These are phyloP conservation scores for Parascotia fuliginaria DNA, from an alignment of 2,888 invertebrate species.

Conservation along the genomic window DNA sequence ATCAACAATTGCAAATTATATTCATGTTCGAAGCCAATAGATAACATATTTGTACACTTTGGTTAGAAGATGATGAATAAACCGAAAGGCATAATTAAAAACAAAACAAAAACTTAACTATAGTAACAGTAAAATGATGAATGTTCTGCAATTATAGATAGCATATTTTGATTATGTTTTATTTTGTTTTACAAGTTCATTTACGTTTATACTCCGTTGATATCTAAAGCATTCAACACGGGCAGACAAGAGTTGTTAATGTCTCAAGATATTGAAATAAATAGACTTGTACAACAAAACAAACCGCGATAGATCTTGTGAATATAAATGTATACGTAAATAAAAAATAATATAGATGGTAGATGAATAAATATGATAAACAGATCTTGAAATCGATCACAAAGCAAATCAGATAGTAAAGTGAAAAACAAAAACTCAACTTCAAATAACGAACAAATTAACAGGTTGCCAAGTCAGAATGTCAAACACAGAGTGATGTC, in stretches of 20 bases:
- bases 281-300: neutral
- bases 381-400: no score
- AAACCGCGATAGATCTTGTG: neutral
- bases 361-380: no score
- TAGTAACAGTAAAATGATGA: no score
- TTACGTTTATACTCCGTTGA: no score
- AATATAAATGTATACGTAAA: neutral
- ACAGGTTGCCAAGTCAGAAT: neutral
- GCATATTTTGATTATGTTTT: no score
- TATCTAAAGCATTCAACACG: neutral
- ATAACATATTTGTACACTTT: neutral
- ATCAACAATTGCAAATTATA: constrained; percentile 33
- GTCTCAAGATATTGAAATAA: neutral
- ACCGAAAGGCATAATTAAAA: neutral
- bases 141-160: no score
- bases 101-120: constrained; percentile 11
- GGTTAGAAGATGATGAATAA: neutral
- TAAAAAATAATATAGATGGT: no score
- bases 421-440: constrained; percentile 15
- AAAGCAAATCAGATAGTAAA: neutral
- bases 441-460: constrained; percentile 7
- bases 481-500: constrained; percentile 4
- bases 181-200: neutral
- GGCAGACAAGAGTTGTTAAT: neutral
- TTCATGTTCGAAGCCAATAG: neutral